These are phyloP conservation scores for Sialis fuliginosa DNA, from an alignment of 2,888 invertebrate genomes.

Conservation along the genomic window DNA sequence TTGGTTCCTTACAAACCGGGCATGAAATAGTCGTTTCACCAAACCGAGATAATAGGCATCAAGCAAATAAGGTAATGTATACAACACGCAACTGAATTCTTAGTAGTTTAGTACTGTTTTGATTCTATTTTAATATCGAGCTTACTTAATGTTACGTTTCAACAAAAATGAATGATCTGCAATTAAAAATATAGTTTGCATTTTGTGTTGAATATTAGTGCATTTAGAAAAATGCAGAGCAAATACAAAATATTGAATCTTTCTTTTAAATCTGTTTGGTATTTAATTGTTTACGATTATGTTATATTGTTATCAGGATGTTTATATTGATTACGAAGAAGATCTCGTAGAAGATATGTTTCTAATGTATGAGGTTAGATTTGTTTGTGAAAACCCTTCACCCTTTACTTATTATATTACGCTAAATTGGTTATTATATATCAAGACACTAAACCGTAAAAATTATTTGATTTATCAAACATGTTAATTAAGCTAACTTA, in stretches of 20 bases:
- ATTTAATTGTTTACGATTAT: too few relatives aligned
- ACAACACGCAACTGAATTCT: too few relatives aligned
- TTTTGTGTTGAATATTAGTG: slow-evolving; percentile 1
- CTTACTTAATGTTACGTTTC: too few relatives aligned
- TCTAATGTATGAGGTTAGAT: slow-evolving; percentile 27
- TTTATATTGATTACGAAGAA: slow-evolving; percentile 20
- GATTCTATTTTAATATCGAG: too few relatives aligned
- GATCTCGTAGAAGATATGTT: slow-evolving; percentile 21
- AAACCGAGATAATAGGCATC: slow-evolving; percentile 62
- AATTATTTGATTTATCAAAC: too few relatives aligned
- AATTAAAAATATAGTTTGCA: background rate
- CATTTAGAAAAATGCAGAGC: slow-evolving; percentile 4
- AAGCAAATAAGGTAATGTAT: slow-evolving; percentile 43
- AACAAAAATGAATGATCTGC: background rate
- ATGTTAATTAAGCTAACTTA: too few relatives aligned
- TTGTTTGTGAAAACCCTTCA: background rate
- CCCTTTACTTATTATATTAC: too few relatives aligned
- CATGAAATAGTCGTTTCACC: slow-evolving; percentile 84
- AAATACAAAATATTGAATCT: too few relatives aligned
- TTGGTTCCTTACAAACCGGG: slow-evolving; percentile 79
- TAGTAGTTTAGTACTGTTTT: too few relatives aligned
- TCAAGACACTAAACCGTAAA: too few relatives aligned
- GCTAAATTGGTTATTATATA: too few relatives aligned
- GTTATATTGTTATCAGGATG: slow-evolving; percentile 8
- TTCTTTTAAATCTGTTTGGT: too few relatives aligned